Evolutionary conservation across 2,888 invertebrate genomes (phyloP), one percentile per base, ranked within the genome.

Genomic region (Cacoxenus indagator): DNA sequence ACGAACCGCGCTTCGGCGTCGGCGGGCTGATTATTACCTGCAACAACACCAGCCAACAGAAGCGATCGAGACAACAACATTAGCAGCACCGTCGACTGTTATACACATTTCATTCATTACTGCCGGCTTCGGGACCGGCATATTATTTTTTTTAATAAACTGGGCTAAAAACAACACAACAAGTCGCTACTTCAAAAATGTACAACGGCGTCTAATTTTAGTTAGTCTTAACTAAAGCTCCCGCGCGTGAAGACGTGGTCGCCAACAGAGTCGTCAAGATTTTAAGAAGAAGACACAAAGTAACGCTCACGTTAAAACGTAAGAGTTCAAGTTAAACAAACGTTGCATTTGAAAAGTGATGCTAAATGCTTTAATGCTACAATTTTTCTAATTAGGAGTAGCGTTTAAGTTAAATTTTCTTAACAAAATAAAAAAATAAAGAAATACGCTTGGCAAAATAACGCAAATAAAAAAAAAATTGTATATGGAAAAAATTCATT

Each of bases 221-320:
- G 79, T 80, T 80, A 80, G 80, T 80, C 43, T 77, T 74, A 73
- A 70, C 74, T 74, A 74, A 66, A 76, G 74, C 82, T 70, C 61
- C 26, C 67, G 69, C 73, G 73, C 78, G 73, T 75, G 55, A 55
- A 64, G 37, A 37, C 74, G 71, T 45, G 4, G 29, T 24, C 43
- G 24, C n/a, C 2, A 5, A n/a, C 11, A 11, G 2, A 43, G 45
- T 43, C n/a, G n/a, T 2, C 1, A n/a, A 1, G 3, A 43, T 14
- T 43, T n/a, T 43, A 43, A 43, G 9, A 43, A 43, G 11, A 51
- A 19, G 5, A 22, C 3, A 22, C 37, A 11, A 14, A 11, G 14
- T 11, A 17, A 9, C 6, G 51, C 9, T 51, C 22, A 17, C 51
- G 51, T 51, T 51, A 51, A 59, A 59, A 27, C 11, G 11, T 43